phyloP scores from a whole-genome alignment of 2,113 vertebrate genomes.

The Psittacus erithacus region DNA sequence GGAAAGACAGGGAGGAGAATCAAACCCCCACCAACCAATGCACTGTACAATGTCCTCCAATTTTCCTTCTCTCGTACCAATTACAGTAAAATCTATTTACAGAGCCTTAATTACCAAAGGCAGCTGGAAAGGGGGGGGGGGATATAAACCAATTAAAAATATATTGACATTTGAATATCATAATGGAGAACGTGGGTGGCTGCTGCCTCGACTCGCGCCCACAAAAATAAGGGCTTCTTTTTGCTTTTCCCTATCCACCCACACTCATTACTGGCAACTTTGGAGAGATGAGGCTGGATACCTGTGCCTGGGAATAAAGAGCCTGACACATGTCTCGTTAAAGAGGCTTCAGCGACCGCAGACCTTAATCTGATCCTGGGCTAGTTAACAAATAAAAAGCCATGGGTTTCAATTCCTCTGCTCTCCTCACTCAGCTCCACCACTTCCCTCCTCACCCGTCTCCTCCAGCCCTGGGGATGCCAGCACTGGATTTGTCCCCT shows the following conservation, averaged over 20 bases:
- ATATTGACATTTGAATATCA: constrained; percentile 71
- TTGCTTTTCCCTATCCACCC: constrained; percentile 47
- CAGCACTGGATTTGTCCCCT: neutral
- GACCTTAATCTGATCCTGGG: neutral
- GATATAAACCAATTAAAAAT: constrained; percentile 72
- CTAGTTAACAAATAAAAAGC: neutral
- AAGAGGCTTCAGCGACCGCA: neutral
- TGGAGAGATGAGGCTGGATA: constrained; percentile 28
- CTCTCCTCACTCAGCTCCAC: rapidly evolving
- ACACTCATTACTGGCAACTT: constrained; percentile 50
- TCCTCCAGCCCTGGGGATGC: neutral
- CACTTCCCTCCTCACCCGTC: rapidly evolving
- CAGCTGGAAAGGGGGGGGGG: constrained; percentile 14
- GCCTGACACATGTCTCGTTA: neutral
- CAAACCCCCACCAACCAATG: neutral
- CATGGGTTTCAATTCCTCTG: neutral
- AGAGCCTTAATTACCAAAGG: constrained; percentile 64
- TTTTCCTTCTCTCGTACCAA: constrained; percentile 54
- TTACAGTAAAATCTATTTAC: constrained; percentile 74
- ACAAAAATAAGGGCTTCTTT: neutral
- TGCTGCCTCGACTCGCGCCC: constrained; percentile 53
- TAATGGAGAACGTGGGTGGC: constrained; percentile 67
- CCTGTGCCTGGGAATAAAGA: neutral
- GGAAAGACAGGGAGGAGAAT: neutral
- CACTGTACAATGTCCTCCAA: constrained; percentile 53